Conservation (phyloP, 92 coral and sea anemone species). For the Parazoanthus swiftii region DNA sequence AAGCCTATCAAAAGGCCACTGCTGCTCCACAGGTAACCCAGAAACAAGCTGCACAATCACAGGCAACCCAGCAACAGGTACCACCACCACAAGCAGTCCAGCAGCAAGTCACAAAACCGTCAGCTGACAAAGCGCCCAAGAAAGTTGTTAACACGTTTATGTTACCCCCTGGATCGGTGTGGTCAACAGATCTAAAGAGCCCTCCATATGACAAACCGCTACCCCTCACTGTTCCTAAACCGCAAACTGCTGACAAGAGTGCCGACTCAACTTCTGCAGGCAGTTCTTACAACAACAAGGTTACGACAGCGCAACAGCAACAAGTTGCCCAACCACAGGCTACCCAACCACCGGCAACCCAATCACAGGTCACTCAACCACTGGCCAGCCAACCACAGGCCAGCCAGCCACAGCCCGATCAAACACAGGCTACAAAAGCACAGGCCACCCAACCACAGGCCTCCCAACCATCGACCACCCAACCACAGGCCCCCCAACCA, state of each 20-base stretch:
- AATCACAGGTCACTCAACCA: conserved; percentile 30
- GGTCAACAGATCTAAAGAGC: background rate
- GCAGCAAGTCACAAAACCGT: background rate
- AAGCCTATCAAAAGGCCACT: conserved; percentile 11
- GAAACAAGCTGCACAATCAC: conserved; percentile 27
- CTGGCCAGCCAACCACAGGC: conserved; percentile 3
- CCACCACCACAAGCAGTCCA: conserved; percentile 6
- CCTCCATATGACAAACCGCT: conserved; percentile 11
- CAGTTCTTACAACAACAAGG: background rate
- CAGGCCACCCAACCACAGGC: conserved; percentile 19
- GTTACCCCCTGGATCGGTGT: background rate
- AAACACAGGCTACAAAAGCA: background rate
- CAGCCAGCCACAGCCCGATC: background rate
- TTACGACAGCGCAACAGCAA: conserved; percentile 5
- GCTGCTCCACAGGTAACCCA: conserved; percentile 22
- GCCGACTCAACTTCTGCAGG: background rate
- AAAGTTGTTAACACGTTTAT: background rate
- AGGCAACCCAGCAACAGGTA: background rate
- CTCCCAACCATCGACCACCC: background rate
- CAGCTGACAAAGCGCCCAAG: background rate
- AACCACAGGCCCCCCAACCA: background rate
- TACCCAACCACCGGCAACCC: background rate
- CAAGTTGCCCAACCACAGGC: conserved; percentile 29
- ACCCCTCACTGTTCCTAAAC: background rate
- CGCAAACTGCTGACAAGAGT: conserved; percentile 9